Base-by-base conservation (phyloP, 2,113 vertebrate genomes). In the Hiodon tergisus region DNA sequence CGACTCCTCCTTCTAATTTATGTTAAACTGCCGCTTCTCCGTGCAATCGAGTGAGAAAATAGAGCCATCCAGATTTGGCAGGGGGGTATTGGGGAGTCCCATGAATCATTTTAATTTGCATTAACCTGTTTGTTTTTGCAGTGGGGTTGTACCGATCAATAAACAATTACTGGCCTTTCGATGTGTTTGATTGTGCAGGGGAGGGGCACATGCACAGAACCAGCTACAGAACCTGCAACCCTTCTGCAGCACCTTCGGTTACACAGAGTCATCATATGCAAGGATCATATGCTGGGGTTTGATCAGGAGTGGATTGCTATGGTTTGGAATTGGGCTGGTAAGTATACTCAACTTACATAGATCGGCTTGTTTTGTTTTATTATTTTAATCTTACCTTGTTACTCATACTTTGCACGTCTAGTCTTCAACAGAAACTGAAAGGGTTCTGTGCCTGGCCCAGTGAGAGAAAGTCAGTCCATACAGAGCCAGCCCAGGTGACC, bases 1-100 rank as follows among this genome's bases (percentile, higher is more conserved):
- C 52, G 67, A 79, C 73, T 50, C 50, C 65, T 69, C 8, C 61
- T 5, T 54, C 66, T 77, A 72, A 74, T 79, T 79, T 69, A 79
- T 76, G 74, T 69, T 70, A 62, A 67, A 61, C 50, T 62, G 74
- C 69, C 71, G 54, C n/a, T n/a, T 74, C 67, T 68, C 51, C 58
- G 9, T 55, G 14, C 50, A 55, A 51, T 55, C 75, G 71, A 16
- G 54, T 7, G n/a, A 46, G 47, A 9, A 52, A 74, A 79, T 59
- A 7, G 61, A 77, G 61, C 63, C 9, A 51, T 70, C 67, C 46
- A 31, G 54, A 10, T 31, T 11, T 52, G 48, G 3, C 66, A 11
- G 50, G 4, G 16, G n/a, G 14, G n/a, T 54, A n/a, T 17, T 50
- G 51, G 5, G n/a, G 4, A 57, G 54, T 47, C 53, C 16, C 53